These are phyloP conservation scores for Hyperoplus immaculatus DNA, from an alignment of 2,797 vertebrate species.

Conservation along the genomic window DNA sequence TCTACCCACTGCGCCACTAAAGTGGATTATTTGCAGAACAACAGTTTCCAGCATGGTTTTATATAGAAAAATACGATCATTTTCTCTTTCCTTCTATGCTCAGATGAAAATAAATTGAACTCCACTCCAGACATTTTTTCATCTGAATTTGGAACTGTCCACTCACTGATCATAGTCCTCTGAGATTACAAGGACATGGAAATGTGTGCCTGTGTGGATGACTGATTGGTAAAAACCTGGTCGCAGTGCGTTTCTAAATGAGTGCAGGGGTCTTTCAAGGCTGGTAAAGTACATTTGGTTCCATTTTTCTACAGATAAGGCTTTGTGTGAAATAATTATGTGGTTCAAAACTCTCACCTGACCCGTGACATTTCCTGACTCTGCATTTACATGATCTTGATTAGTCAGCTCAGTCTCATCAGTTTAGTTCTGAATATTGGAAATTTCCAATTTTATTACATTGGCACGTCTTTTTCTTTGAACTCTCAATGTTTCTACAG, in stretches of 20 bases:
- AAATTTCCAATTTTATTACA: neutral
- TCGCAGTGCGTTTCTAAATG: slow-evolving; percentile 10
- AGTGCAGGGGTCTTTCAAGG: neutral
- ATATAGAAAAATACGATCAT: too few relatives aligned
- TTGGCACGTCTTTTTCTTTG: neutral
- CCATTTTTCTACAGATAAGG: slow-evolving; percentile 49
- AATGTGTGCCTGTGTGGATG: slow-evolving; percentile 3
- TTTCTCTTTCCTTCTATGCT: too few relatives aligned
- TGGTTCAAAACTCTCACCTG: slow-evolving; percentile 22
- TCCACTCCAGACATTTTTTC: neutral
- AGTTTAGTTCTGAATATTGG: neutral
- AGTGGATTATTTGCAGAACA: too few relatives aligned
- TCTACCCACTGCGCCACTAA: too few relatives aligned
- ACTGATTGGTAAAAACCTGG: slow-evolving; percentile 5
- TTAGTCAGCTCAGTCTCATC: neutral
- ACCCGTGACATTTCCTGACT: slow-evolving; percentile 2
- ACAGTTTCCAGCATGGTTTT: too few relatives aligned
- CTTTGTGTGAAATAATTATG: slow-evolving; percentile 30
- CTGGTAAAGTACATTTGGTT: slow-evolving; percentile 54
- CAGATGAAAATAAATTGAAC: too few relatives aligned
- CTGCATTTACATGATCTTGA: slow-evolving; percentile 12
- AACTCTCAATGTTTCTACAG: neutral
- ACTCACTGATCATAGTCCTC: slow-evolving; percentile 33
- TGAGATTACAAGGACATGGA: slow-evolving; percentile 19
- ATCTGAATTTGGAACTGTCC: slow-evolving; percentile 52